Conservation (phyloP, 2,797 vertebrate species). For the Eurystomus glaucurus region DNA sequence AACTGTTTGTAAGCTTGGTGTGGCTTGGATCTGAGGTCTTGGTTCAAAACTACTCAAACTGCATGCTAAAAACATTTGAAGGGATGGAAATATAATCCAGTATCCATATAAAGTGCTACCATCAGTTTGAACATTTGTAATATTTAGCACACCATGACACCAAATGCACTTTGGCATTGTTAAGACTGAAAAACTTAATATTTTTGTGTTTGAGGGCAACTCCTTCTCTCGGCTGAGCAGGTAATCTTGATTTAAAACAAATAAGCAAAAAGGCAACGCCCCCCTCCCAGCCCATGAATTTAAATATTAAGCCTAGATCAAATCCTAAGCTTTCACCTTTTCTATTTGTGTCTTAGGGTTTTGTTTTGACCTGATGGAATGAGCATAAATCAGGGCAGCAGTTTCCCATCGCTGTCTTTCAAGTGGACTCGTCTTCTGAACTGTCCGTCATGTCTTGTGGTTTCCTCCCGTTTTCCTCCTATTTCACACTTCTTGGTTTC, state of each 20-base stretch:
- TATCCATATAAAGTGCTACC: neutral
- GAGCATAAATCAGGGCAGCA: neutral
- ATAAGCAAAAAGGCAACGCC: no score
- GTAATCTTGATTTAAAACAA: neutral
- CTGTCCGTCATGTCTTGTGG: neutral
- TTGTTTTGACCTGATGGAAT: neutral
- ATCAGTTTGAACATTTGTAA: neutral
- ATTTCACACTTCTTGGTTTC: neutral
- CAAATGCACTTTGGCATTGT: neutral
- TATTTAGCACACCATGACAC: neutral
- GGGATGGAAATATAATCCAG: neutral
- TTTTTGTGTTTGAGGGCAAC: neutral
- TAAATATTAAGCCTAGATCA: neutral
- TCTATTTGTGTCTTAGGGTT: neutral
- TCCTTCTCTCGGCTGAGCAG: neutral
- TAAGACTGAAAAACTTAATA: neutral
- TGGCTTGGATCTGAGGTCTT: neutral
- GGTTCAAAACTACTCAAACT: neutral
- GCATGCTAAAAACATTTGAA: neutral
- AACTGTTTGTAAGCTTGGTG: neutral
- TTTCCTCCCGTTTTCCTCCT: neutral
- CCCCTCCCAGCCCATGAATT: neutral
- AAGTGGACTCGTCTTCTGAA: neutral
- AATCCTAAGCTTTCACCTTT: neutral
- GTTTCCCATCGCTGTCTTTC: neutral